Evolutionary conservation across 2,888 invertebrate genomes (phyloP), one percentile per base, ranked within the genome.

Genomic region (Mongoloraphidia duomilia): DNA sequence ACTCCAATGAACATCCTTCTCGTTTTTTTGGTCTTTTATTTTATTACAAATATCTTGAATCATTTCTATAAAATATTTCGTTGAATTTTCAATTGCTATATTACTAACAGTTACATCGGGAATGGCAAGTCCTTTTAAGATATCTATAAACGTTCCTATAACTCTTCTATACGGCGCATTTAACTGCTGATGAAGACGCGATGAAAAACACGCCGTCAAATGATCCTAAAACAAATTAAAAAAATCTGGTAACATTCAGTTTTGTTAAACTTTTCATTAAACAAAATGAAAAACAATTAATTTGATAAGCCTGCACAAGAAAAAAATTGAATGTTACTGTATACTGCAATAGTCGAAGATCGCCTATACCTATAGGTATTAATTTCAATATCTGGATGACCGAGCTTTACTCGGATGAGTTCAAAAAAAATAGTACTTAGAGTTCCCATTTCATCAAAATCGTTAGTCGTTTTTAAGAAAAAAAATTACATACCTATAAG

Each of bases 1-100:
- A 17, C 59, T 57, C 73, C 75, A 77, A 10, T 67, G 59, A 8
- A 63, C 65, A 57, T 70, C 68, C 46, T 65, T 61, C 9, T 55
- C 59, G 11, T 64, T 62, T 53, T 72, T 67, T 52, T 68, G 66
- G 17, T 65, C 62, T 11, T 64, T 60, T 12, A 72, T 66, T 2
- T 63, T 69, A 51, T 56, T 59, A 58, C 61, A 63, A 50, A 72
- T 58, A 53, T 71, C 63, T 9, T 65, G 57, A 8, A 67, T 61
- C 53, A 66, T 57, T 49, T 63, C 61, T 10, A 65, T 61, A 52
- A 67, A 59, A 49, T 64, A 62, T 52, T 61, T 60, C 43, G 71
- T 65, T 54, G 66, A 65, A 37, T 62, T 61, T 44, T 66, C 64
- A 53, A 71, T 66, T 37, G 66, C 38, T 12, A n/a, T 12, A 26